Percentiles rank a stretch among this genome's conserved stretches.
Evolutionary conservation across 2,113 vertebrate genomes (phyloP).

Genomic region (Ctenodactylus gundi): DNA sequence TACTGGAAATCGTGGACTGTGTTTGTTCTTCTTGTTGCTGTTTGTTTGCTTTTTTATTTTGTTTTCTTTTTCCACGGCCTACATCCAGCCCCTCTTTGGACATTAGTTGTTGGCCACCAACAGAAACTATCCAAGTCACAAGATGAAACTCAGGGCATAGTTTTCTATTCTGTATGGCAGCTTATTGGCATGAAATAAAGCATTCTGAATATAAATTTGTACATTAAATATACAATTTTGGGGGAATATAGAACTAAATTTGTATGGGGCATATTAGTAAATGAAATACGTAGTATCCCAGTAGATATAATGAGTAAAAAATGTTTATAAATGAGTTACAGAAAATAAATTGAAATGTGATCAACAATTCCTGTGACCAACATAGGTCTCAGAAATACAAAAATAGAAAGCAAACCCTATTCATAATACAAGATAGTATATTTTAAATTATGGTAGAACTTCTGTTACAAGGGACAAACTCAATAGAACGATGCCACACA

Average conservation of each 20-base stretch:
- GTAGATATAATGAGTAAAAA: background rate
- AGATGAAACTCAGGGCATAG: background rate
- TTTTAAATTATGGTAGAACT: background rate
- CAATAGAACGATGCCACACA: background rate
- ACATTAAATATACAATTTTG: background rate
- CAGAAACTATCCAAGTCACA: too few species aligned
- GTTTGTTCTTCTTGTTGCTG: too few species aligned
- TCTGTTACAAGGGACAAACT: background rate
- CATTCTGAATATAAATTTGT: background rate
- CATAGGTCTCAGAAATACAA: too few species aligned
- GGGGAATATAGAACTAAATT: background rate
- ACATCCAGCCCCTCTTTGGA: too few species aligned
- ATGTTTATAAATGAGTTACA: background rate
- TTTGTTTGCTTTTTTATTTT: too few species aligned
- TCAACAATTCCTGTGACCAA: background rate
- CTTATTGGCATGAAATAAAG: background rate
- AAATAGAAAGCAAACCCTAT: too few species aligned
- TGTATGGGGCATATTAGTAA: background rate
- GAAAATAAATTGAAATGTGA: background rate
- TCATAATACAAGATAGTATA: background rate
- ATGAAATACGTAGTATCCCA: background rate
- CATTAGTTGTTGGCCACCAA: too few species aligned
- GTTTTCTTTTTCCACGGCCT: too few species aligned
- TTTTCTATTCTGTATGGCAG: background rate
- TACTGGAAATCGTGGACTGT: background rate